phyloP scores from a whole-genome alignment of 2,888 invertebrate species.

The Zaprionus bogoriensis region DNA sequence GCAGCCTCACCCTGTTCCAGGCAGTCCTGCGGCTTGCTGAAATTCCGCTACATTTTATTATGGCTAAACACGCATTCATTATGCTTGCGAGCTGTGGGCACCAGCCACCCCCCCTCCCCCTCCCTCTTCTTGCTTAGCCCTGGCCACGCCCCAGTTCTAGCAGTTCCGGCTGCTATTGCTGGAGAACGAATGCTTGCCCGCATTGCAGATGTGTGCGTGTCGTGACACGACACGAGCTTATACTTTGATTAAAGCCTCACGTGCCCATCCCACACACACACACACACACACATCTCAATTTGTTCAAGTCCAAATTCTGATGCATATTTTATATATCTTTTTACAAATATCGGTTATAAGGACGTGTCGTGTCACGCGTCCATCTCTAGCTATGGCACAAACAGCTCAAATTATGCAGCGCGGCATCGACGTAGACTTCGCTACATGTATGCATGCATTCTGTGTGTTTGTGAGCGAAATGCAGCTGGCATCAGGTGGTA shows the following conservation, averaged over 20 bases:
- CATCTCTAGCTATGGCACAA: too few species aligned
- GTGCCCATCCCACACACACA: too few species aligned
- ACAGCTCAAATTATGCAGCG: neutral
- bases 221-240: neutral
- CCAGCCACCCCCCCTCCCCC: neutral
- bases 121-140: neutral
- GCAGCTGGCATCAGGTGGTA: too few species aligned
- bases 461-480: too few species aligned
- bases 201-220: neutral
- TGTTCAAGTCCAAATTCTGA: neutral
- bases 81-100: constrained; percentile 26
- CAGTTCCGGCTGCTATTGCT: neutral
- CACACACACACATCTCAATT: too few species aligned
- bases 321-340: neutral
- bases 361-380: neutral
- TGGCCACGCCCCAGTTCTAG: neutral
- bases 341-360: too few species aligned
- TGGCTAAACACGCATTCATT: constrained; percentile 73
- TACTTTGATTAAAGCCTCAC: too few species aligned
- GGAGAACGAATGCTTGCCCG: neutral
- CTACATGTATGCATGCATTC: too few species aligned
- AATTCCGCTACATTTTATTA: constrained; percentile 72
- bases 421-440: too few species aligned
- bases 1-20: constrained; percentile 32
- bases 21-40: constrained; percentile 58